A percentile compares a stretch with the other conserved stretches of the same genome.
phyloP scores from a whole-genome alignment of 2,888 invertebrate genomes.

The Tipula confusa region DNA sequence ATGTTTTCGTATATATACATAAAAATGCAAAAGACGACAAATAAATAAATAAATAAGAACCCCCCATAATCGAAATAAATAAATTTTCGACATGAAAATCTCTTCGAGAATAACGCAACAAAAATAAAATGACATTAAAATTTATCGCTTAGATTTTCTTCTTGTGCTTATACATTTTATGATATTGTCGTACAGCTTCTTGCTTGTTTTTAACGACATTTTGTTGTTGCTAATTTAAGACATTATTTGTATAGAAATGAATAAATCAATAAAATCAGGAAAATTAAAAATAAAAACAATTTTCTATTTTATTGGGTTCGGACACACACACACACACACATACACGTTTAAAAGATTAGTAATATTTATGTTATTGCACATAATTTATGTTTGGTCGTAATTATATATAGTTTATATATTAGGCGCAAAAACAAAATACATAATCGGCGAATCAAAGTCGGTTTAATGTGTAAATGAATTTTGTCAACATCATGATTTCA shows the following conservation, averaged over 20 bases:
- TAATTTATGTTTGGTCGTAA: too few relatives aligned
- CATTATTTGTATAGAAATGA: background rate
- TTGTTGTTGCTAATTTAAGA: background rate
- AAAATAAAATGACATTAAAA: background rate
- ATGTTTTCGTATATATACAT: background rate
- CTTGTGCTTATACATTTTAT: background rate
- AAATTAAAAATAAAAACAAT: background rate
- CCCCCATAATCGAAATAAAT: background rate
- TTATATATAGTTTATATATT: too few relatives aligned
- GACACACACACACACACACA: background rate
- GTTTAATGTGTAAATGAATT: background rate
- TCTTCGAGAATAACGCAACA: background rate
- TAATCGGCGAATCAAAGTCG: too few relatives aligned
- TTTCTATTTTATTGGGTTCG: background rate
- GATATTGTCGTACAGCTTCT: background rate
- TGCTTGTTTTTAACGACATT: background rate
- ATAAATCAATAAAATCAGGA: slow-evolving; percentile 7
- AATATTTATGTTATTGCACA: too few relatives aligned
- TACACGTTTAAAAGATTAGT: too few relatives aligned
- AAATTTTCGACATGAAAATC: slow-evolving; percentile 20
- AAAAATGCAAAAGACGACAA: background rate
- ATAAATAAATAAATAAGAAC: background rate
- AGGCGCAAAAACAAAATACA: too few relatives aligned
- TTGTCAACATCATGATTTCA: background rate
- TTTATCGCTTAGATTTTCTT: background rate